Conservation (phyloP, 2,113 vertebrate species). For the Ciconia maguari region DNA sequence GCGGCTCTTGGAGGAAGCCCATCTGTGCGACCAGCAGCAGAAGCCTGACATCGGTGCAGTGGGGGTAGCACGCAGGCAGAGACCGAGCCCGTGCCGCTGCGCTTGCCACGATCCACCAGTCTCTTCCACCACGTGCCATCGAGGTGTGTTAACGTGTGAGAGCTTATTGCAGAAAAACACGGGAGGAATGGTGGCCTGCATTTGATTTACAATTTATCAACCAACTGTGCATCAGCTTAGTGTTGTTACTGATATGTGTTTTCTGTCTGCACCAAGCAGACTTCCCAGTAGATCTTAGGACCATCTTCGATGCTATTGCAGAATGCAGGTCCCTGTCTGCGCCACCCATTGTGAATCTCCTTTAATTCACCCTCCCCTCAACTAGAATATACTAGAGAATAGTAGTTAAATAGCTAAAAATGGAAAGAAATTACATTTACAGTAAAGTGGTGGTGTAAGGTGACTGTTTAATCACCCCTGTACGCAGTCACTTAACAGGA, state of each 20-base stretch:
- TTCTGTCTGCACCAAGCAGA: neutral
- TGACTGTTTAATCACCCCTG: neutral
- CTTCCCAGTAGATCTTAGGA: neutral
- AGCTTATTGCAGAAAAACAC: neutral
- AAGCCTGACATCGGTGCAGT: neutral
- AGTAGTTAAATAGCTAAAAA: neutral
- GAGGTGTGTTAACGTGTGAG: rapidly evolving
- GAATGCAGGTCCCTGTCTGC: neutral
- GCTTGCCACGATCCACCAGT: rapidly evolving
- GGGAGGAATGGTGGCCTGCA: neutral
- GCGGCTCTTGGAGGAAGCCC: neutral
- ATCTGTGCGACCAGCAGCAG: no score
- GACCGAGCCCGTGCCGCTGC: neutral
- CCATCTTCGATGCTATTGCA: neutral
- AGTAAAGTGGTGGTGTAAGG: neutral
- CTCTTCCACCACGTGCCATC: rapidly evolving
- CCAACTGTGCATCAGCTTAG: neutral
- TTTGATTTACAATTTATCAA: neutral
- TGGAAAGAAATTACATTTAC: neutral
- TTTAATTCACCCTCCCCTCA: neutral
- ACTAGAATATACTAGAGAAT: neutral
- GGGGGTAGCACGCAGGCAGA: neutral
- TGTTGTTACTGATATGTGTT: neutral
- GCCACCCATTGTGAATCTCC: neutral
- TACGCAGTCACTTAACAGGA: neutral